A percentile compares a stretch with the other conserved stretches of the same genome.
These are phyloP conservation scores for Megalops cyprinoides DNA, from an alignment of 2,797 vertebrate species.

Conservation along the genomic window DNA sequence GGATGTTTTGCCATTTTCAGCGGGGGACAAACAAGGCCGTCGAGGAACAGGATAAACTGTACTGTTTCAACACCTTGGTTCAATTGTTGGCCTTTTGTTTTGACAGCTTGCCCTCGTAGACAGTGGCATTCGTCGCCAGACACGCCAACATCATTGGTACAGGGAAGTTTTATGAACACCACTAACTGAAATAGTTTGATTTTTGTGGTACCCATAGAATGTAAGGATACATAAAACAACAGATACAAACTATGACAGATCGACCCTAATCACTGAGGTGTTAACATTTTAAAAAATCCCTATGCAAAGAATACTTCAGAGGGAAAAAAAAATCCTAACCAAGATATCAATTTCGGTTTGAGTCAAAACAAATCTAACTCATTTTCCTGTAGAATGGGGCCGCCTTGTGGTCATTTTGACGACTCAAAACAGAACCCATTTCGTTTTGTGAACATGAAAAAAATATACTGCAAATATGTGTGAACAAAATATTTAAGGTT, in stretches of 20 bases:
- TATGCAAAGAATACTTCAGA: background rate
- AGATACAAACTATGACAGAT: background rate
- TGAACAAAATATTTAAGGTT: background rate
- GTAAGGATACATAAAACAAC: background rate
- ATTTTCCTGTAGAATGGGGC: constrained; percentile 8
- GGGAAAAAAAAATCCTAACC: background rate
- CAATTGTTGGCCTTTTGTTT: background rate
- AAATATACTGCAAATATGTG: background rate
- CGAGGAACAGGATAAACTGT: background rate
- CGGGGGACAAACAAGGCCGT: background rate
- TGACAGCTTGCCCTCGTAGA: background rate
- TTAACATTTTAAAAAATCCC: background rate
- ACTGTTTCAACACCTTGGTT: background rate
- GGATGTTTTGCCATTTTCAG: background rate
- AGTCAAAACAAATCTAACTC: background rate
- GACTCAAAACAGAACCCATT: background rate
- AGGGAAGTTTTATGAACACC: background rate
- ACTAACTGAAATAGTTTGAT: background rate
- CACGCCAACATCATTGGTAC: background rate
- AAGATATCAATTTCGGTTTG: no score
- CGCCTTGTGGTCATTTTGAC: constrained; percentile 14
- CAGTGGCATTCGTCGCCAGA: background rate
- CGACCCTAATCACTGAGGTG: background rate
- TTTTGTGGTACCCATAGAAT: background rate
- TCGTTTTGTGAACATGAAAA: no score